A percentile compares a stretch with the other conserved stretches of the same genome.
Evolutionary conservation across 2,113 vertebrate genomes (phyloP).

Genomic region (Lates calcarifer): DNA sequence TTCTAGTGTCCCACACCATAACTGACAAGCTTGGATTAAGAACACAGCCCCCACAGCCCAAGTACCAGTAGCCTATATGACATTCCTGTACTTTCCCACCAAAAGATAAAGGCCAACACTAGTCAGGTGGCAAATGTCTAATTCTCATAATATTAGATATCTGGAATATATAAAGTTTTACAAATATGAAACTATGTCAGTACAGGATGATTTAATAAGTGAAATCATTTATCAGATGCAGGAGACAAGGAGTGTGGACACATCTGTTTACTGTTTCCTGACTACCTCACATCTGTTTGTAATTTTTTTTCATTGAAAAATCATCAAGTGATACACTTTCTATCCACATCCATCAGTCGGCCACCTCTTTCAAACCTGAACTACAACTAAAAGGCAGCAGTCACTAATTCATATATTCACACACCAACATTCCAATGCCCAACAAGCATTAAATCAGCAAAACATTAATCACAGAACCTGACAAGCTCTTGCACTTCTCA

Average conservation of each 20-base stretch:
- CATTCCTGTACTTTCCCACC: conserved; percentile 33
- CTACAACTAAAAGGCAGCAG: not conserved
- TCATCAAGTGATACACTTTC: not conserved
- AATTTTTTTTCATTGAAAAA: not conserved
- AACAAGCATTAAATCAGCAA: not conserved
- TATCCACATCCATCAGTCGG: not conserved
- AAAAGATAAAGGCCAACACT: not conserved
- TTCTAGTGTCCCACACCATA: conserved; percentile 7
- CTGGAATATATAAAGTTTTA: not conserved
- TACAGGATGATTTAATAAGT: not conserved
- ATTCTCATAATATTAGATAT: not conserved
- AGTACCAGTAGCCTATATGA: conserved; percentile 8
- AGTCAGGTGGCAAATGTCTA: not conserved
- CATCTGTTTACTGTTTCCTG: conserved; percentile 1
- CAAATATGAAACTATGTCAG: not conserved
- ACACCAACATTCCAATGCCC: not conserved
- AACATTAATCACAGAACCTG: not conserved
- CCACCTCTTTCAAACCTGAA: not conserved
- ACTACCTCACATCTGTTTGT: not conserved
- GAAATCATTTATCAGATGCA: not conserved
- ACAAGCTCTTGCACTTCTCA: not conserved
- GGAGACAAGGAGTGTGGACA: not conserved
- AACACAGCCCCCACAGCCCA: not conserved
- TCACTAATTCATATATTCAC: not conserved
- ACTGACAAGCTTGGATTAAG: conserved; percentile 9